phyloP scores from a whole-genome alignment of 92 coral and sea anemone species.

The Montipora capitata region DNA sequence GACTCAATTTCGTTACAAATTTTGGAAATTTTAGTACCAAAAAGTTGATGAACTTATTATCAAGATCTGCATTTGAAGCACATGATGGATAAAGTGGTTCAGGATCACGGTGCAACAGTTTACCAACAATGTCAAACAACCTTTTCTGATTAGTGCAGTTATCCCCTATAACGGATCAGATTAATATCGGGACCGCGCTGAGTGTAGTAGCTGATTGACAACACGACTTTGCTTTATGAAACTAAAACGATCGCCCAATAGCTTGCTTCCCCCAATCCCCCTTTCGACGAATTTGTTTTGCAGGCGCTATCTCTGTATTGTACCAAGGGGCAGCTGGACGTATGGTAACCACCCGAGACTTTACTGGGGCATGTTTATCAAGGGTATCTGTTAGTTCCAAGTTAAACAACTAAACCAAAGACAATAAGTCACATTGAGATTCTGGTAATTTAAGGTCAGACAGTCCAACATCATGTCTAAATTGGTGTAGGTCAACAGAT shows the following conservation, averaged over 20 bases:
- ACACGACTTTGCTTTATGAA: constrained; percentile 22
- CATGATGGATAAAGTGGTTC: constrained; percentile 20
- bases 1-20: too few relatives aligned
- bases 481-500: too few relatives aligned
- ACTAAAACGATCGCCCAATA: not conserved
- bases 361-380: not conserved
- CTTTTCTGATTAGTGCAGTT: constrained; percentile 35
- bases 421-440: not conserved
- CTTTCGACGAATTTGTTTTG: constrained; percentile 7
- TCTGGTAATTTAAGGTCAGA: not conserved
- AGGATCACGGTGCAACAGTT: constrained; percentile 25
- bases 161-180: constrained; percentile 11
- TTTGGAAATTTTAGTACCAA: too few relatives aligned
- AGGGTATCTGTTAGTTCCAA: not conserved
- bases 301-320: not conserved
- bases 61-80: not conserved
- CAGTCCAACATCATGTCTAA: too few relatives aligned
- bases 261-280: not conserved
- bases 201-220: constrained; percentile 34
- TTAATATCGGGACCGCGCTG: constrained; percentile 33
- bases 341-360: constrained; percentile 28
- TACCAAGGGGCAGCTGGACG: constrained; percentile 24
- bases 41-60: not conserved
- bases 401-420: not conserved
- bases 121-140: constrained; percentile 8